phyloP scores from a whole-genome alignment of 2,888 invertebrate genomes.

The Mallateleia sp. region DNA sequence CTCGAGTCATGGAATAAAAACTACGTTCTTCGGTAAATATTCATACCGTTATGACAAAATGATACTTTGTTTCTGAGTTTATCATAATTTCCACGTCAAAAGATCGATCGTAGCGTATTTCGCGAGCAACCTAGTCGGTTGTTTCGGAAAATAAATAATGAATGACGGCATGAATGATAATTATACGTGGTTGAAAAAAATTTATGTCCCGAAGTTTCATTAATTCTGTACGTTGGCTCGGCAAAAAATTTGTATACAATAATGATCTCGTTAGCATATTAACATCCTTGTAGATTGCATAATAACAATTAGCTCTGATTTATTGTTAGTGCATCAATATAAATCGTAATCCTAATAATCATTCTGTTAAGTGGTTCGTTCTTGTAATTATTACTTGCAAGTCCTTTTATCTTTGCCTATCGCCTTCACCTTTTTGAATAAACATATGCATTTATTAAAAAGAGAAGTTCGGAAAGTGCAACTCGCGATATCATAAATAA shows the following conservation, averaged over 20 bases:
- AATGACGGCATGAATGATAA: no score
- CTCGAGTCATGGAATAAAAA: neutral
- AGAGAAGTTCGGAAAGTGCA: neutral
- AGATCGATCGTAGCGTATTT: no score
- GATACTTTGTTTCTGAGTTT: neutral
- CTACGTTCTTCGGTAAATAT: neutral
- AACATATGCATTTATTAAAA: neutral
- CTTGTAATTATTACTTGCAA: slow-evolving; percentile 21
- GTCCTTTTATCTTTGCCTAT: slow-evolving; percentile 6
- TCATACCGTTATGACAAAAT: neutral
- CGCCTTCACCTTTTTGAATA: neutral
- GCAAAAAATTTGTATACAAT: neutral
- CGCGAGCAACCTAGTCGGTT: no score
- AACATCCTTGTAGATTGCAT: slow-evolving; percentile 26
- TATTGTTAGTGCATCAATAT: slow-evolving; percentile 16
- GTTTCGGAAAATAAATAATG: no score
- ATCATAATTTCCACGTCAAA: neutral
- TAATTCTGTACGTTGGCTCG: no score
- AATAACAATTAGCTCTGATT: slow-evolving; percentile 30
- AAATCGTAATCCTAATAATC: slow-evolving; percentile 23
- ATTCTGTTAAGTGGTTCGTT: slow-evolving; percentile 20
- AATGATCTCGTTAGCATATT: slow-evolving; percentile 22
- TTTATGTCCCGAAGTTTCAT: no score
- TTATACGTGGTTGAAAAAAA: no score
- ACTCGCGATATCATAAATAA: neutral